These are phyloP conservation scores for Akabosia matsudoensis DNA, from an alignment of 1,140 invertebrate species.

Conservation along the genomic window DNA sequence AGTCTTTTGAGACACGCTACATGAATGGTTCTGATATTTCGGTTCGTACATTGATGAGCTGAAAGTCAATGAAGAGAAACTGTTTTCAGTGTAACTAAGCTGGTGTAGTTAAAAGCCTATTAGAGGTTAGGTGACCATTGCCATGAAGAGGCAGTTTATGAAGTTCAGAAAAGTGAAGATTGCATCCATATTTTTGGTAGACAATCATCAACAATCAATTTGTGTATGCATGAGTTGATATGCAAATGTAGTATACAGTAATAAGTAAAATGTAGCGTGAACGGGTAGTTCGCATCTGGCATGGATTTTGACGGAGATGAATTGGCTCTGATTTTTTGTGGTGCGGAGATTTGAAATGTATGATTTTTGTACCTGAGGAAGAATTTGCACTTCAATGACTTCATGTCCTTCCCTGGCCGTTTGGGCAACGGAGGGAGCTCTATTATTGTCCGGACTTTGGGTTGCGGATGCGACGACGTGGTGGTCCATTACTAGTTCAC, in stretches of 20 bases:
- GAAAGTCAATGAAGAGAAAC: too few species aligned
- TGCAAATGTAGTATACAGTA: neutral
- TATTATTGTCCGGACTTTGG: conserved; percentile 32
- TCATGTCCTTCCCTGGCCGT: conserved; percentile 58
- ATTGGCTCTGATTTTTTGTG: neutral
- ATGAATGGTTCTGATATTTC: too few species aligned
- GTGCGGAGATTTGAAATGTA: neutral
- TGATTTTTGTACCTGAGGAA: conserved; percentile 60
- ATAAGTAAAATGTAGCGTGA: conserved; percentile 9
- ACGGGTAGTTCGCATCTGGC: neutral
- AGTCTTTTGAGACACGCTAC: neutral
- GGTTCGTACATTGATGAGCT: too few species aligned
- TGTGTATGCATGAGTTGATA: neutral
- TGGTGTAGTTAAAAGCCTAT: too few species aligned
- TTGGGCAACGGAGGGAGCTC: conserved; percentile 23
- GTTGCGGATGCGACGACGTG: conserved; percentile 20
- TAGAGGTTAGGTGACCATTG: too few species aligned
- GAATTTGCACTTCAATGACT: conserved; percentile 85
- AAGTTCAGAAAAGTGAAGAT: too few species aligned
- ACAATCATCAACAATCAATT: conserved; percentile 13
- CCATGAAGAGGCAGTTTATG: too few species aligned
- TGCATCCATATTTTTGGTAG: too few species aligned
- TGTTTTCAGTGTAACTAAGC: too few species aligned
- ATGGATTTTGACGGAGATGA: neutral
- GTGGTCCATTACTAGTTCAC: conserved; percentile 39